Conservation (phyloP, 2,113 vertebrate species). For the cat (Felis catus) region F.catus_Fca126_mat1.0 CM031422.1:19363001-19363500, state of each 20-base stretch:
- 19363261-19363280: neutral
- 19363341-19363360: neutral
- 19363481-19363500: neutral
- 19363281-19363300: neutral
- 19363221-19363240: neutral
- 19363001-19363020: neutral
- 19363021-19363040: neutral
- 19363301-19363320: neutral
- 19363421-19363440: neutral
- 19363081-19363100: neutral
- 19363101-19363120: neutral
- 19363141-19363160: neutral
- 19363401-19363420: neutral
- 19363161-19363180: neutral
- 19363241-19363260: neutral
- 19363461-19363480: neutral
- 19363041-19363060: neutral
- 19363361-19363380: neutral
- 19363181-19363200: neutral
- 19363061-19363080: neutral
- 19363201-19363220: neutral
- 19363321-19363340: neutral
- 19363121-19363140: neutral
- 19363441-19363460: neutral
- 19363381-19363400: neutral